Base-by-base conservation (phyloP, 2,888 invertebrate genomes). In the Melinaea menophilus region DNA sequence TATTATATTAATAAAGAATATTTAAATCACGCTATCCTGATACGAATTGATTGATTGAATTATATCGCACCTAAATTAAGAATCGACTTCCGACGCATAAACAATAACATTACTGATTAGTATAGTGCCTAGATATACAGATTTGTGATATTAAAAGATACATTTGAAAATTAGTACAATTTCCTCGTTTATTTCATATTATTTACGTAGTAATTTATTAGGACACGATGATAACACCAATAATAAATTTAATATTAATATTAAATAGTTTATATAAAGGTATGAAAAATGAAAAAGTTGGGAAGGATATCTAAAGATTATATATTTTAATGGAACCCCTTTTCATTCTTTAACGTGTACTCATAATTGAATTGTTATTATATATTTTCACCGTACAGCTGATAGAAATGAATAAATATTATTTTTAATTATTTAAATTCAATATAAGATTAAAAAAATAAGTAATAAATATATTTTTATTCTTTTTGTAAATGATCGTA, bases 91-190 rank as follows among this genome's bases (percentile, higher is more conserved):
- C 80, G 82, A 76, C 74, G 75, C 80, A 79, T 81, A 77, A 78
- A 79, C 70, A 71, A 76, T 78, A 76, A 76, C 71, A 75, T 79
- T 77, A 77, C 78, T 73, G 77, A 78, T 76, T 86, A 86, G 84
- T 80, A 79, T 82, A 86, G 85, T 76, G 65, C 72, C 80, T 89
- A 88, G 85, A 81, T 76, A 81, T 85, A 89, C 85, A 85, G 84
- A 88, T 86, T 88, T 89, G 90, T 90, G 90, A 90, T 90, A 90
- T 88, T 90, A 89, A 84, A 84, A 81, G 78, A 84, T 86, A 89
- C 84, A 83, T 80, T 81, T 80, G 84, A 85, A 78, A 81, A 81
- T 83, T 89, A 88, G 85, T 84, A 85, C 86, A 84, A 85, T 84
- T 86, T 88, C 86, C 86, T 85, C 75, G 82, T 75, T 79, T 77